Percentiles rank a stretch among this genome's conserved stretches.
Conservation (phyloP, 2,113 vertebrate genomes). For the Centropus bengalensis region DNA sequence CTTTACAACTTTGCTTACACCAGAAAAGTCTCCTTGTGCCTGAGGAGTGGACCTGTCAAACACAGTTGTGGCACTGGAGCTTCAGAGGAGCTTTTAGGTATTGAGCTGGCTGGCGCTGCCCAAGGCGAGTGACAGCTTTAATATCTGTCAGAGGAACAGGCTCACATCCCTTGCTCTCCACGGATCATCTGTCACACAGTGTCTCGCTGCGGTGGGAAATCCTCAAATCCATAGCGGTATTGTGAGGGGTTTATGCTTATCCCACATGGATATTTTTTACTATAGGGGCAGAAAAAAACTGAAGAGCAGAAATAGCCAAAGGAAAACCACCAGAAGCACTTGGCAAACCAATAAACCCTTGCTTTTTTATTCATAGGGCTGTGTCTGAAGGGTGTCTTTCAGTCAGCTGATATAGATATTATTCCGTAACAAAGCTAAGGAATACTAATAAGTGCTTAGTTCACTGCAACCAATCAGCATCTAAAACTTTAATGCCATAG, state of each 20-base stretch:
- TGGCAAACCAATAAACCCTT: not conserved
- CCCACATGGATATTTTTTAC: not conserved
- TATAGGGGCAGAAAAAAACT: not conserved
- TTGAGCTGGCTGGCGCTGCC: not conserved
- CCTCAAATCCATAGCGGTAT: not conserved
- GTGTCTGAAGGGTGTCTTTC: not conserved
- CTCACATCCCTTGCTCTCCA: not conserved
- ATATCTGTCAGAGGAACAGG: not conserved
- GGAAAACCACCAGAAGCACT: not conserved
- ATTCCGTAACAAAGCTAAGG: not conserved
- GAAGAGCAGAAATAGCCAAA: not conserved
- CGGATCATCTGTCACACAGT: not conserved
- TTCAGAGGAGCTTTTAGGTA: not conserved
- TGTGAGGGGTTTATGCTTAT: not conserved
- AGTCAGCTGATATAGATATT: not conserved
- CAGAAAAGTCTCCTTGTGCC: not conserved
- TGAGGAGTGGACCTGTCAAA: not conserved
- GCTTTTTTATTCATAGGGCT: not conserved
- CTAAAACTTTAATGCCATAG: not conserved
- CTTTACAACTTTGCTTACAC: too few relatives aligned
- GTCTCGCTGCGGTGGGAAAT: not conserved
- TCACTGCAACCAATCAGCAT: not conserved
- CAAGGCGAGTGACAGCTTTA: not conserved
- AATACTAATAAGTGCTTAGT: not conserved
- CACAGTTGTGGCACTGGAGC: fast-evolving